phyloP scores from a whole-genome alignment of 2,797 vertebrate genomes.

The Erpetoichthys calabaricus region DNA sequence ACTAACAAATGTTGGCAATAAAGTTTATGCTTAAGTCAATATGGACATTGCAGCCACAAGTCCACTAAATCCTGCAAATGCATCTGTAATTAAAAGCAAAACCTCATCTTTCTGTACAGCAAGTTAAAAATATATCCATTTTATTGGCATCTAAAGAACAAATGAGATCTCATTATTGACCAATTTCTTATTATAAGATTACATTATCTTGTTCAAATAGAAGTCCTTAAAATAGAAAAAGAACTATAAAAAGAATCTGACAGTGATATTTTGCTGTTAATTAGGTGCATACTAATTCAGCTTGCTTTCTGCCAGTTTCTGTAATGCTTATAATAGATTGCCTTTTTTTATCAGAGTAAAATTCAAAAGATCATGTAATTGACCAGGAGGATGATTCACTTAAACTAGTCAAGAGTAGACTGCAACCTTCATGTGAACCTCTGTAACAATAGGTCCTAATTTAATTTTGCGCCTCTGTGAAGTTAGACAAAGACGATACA shows the following conservation, averaged over 20 bases:
- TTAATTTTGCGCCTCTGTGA: not conserved
- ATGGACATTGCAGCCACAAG: conserved; percentile 10
- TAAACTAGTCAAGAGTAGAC: not conserved
- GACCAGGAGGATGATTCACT: not conserved
- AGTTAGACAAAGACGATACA: not conserved
- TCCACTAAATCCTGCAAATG: not conserved
- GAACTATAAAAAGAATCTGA: not conserved
- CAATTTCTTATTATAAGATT: not conserved
- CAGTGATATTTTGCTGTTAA: not conserved
- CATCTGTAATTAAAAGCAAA: not conserved
- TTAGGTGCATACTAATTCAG: not conserved
- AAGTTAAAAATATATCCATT: not conserved
- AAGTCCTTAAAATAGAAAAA: not conserved
- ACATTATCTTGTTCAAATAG: not conserved
- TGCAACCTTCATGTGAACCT: not conserved
- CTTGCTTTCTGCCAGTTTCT: not conserved
- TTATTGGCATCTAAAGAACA: not conserved
- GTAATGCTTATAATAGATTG: not conserved
- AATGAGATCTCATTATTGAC: not conserved
- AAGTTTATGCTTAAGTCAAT: conserved; percentile 4
- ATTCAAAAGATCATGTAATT: not conserved
- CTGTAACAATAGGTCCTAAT: not conserved
- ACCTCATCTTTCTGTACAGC: not conserved
- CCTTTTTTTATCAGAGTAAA: not conserved
- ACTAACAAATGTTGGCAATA: conserved; percentile 9